phyloP scores from a whole-genome alignment of 2,888 invertebrate genomes.

The Pyrgus malvae region DNA sequence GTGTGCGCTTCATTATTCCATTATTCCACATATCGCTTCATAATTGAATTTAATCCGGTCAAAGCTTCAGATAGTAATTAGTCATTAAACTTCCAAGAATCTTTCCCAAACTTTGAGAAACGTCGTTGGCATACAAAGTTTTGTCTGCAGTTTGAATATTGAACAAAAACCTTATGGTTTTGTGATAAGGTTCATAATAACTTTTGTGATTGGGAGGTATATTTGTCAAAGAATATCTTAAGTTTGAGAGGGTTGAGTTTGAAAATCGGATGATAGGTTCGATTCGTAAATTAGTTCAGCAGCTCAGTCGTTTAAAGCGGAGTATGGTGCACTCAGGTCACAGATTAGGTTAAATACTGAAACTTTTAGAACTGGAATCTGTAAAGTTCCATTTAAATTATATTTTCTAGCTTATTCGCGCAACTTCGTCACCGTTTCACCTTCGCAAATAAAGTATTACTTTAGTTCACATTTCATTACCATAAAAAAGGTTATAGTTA shows the following conservation, averaged over 20 bases:
- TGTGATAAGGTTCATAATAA: neutral
- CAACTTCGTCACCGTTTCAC: too few relatives aligned
- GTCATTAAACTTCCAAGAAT: slow-evolving; percentile 36
- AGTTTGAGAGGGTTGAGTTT: slow-evolving; percentile 47
- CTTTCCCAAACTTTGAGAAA: slow-evolving; percentile 20
- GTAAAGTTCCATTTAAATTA: neutral
- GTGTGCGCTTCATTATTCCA: neutral
- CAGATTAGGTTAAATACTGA: neutral
- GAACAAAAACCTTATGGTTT: neutral
- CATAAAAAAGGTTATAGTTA: too few relatives aligned
- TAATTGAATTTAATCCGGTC: slow-evolving; percentile 17
- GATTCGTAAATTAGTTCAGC: slow-evolving; percentile 41
- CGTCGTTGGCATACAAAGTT: neutral
- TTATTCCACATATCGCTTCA: neutral
- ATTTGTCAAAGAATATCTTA: slow-evolving; percentile 33
- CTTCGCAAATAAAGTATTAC: too few relatives aligned
- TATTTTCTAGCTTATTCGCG: neutral
- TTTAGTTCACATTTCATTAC: too few relatives aligned
- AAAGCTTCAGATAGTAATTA: slow-evolving; percentile 34
- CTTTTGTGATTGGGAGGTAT: neutral
- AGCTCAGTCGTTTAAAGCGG: slow-evolving; percentile 32
- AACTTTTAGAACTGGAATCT: neutral
- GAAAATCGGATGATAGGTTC: slow-evolving; percentile 41
- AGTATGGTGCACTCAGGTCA: slow-evolving; percentile 9
- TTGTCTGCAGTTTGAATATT: neutral